Evolutionary conservation across 2,888 invertebrate genomes (phyloP).

Genomic region (Argyra leucocephala): DNA sequence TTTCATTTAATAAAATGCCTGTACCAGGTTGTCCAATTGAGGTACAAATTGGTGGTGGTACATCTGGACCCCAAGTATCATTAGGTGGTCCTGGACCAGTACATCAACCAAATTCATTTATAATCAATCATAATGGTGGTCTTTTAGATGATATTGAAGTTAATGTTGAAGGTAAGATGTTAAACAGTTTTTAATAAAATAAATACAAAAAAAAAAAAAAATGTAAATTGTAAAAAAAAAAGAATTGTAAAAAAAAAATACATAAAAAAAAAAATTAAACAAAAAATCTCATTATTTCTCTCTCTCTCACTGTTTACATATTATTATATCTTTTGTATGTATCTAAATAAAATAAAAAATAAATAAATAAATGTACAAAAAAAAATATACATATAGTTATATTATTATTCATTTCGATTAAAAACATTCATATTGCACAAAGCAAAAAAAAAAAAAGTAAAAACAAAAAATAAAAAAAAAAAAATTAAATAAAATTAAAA

Average conservation of each 20-base stretch:
- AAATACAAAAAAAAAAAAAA: too few relatives aligned
- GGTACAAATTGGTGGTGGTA: constrained; percentile 62
- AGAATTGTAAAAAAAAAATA: not conserved
- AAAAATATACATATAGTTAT: not conserved
- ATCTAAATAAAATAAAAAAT: not conserved
- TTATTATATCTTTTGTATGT: not conserved
- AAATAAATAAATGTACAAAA: not conserved
- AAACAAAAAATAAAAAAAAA: not conserved
- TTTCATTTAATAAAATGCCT: constrained; percentile 88
- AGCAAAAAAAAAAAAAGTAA: not conserved
- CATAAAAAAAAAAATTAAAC: not conserved
- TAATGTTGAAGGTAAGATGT: constrained; percentile 78
- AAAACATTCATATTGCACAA: not conserved
- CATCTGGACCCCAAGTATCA: constrained; percentile 58
- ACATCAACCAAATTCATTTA: constrained; percentile 59
- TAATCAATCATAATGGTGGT: constrained; percentile 74
- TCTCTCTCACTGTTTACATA: not conserved
- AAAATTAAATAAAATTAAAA: too few relatives aligned
- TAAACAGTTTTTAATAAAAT: constrained; percentile 2
- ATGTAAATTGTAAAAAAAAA: not conserved
- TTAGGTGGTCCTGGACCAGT: constrained; percentile 63
- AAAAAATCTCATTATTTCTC: not conserved
- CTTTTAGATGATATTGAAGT: constrained; percentile 90
- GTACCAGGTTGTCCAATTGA: constrained; percentile 85
- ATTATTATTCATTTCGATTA: not conserved